A percentile compares a stretch with the other conserved stretches of the same genome.
Conservation (phyloP, 2,888 invertebrate genomes). For the Glyphotaelius pellucidus region DNA sequence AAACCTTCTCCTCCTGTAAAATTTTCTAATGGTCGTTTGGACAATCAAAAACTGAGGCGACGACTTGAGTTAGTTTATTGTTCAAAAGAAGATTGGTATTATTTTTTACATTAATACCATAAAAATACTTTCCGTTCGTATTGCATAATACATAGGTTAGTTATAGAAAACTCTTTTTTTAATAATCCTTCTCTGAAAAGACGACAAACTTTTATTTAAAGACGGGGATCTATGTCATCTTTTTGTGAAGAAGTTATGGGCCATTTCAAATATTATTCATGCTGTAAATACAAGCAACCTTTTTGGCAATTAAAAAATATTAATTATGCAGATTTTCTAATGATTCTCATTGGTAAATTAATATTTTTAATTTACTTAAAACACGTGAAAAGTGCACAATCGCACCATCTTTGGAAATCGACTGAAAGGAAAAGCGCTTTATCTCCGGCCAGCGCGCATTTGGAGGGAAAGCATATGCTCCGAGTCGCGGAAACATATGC, state of each 20-base stretch:
- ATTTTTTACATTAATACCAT: no score
- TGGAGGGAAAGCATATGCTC: constrained; percentile 64
- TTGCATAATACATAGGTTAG: no score
- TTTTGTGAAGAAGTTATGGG: not conserved
- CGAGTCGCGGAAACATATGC: constrained; percentile 55
- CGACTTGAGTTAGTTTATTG: no score
- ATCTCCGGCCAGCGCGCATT: constrained; percentile 44
- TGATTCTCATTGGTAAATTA: not conserved
- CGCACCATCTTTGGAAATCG: constrained; percentile 52
- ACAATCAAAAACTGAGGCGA: no score
- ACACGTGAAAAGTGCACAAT: constrained; percentile 19
- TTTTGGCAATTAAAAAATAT: not conserved
- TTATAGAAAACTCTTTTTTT: no score
- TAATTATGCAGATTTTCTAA: not conserved
- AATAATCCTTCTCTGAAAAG: no score
- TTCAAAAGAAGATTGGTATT: no score
- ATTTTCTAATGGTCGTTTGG: no score
- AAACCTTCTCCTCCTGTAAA: no score
- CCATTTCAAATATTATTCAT: not conserved
- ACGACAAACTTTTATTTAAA: not conserved
- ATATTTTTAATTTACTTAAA: not conserved
- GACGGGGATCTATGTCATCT: not conserved
- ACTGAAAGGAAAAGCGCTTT: constrained; percentile 49
- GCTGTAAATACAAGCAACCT: not conserved
- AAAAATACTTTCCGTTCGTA: no score